Conservation (phyloP, 1,140 invertebrate genomes). For the Pogonognathellus flavescens region DNA sequence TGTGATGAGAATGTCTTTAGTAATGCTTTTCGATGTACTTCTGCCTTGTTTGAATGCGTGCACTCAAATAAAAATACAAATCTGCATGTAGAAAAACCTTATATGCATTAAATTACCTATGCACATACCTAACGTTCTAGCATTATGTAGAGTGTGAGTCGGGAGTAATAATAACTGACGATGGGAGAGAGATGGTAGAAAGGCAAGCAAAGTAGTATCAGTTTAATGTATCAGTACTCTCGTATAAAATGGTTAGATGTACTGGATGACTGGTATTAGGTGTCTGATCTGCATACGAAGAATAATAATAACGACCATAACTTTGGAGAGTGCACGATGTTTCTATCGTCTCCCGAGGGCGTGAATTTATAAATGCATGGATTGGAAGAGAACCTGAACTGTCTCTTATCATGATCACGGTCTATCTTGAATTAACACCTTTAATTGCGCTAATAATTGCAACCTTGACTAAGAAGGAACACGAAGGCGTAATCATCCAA, state of each 20-base stretch:
- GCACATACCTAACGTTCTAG: not conserved
- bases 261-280: conserved; percentile 40
- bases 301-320: conserved; percentile 58
- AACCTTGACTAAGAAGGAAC: conserved; percentile 65
- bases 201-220: conserved; percentile 25
- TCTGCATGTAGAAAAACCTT: too few relatives aligned
- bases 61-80: conserved; percentile 20
- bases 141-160: conserved; percentile 13
- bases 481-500: conserved; percentile 65
- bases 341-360: conserved; percentile 55
- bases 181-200: conserved; percentile 13
- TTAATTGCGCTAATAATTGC: conserved; percentile 67
- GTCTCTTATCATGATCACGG: conserved; percentile 65
- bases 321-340: conserved; percentile 57
- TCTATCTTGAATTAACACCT: conserved; percentile 66
- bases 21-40: not conserved
- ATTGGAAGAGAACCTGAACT: conserved; percentile 53
- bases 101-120: conserved; percentile 1
- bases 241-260: conserved; percentile 34
- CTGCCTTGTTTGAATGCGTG: conserved; percentile 33
- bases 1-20: not conserved
- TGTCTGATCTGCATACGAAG: conserved; percentile 59
- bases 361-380: conserved; percentile 53
- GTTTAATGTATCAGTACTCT: conserved; percentile 30
- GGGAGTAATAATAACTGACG: not conserved